Evolutionary conservation across 2,113 vertebrate genomes (phyloP).

Genomic region (Dasyprocta punctata): DNA sequence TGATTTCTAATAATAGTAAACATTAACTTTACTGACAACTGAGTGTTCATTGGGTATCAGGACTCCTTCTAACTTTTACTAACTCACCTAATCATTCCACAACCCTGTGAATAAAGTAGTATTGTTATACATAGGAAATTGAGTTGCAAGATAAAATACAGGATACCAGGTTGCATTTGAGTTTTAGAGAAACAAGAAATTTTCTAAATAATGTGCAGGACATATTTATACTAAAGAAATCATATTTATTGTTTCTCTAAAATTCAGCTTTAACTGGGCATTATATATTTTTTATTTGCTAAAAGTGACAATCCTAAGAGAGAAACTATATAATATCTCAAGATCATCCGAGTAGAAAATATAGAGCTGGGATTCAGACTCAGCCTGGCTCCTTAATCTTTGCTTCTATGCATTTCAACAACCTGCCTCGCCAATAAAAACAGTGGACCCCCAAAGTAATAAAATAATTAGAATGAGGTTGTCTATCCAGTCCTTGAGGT

Average conservation of each 20-base stretch:
- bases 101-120: not conserved
- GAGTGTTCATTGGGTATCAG: not conserved
- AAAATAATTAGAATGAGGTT: not conserved
- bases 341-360: not conserved
- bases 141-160: not conserved
- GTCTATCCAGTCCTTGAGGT: not conserved
- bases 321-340: not conserved
- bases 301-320: not conserved
- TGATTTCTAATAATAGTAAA: not conserved
- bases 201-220: not conserved
- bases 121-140: not conserved
- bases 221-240: not conserved
- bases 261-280: not conserved
- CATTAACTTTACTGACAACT: not conserved
- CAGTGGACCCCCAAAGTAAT: not conserved
- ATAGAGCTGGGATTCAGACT: not conserved
- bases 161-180: not conserved
- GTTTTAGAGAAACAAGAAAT: constrained; percentile 36
- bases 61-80: not conserved
- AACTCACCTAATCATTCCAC: not conserved
- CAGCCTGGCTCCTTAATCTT: not conserved
- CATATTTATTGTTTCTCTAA: not conserved
- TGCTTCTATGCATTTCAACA: not conserved
- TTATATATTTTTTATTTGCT: constrained; percentile 16
- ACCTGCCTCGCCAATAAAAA: not conserved